phyloP scores from a whole-genome alignment of 2,113 vertebrate genomes.

The Vicugna pacos region DNA sequence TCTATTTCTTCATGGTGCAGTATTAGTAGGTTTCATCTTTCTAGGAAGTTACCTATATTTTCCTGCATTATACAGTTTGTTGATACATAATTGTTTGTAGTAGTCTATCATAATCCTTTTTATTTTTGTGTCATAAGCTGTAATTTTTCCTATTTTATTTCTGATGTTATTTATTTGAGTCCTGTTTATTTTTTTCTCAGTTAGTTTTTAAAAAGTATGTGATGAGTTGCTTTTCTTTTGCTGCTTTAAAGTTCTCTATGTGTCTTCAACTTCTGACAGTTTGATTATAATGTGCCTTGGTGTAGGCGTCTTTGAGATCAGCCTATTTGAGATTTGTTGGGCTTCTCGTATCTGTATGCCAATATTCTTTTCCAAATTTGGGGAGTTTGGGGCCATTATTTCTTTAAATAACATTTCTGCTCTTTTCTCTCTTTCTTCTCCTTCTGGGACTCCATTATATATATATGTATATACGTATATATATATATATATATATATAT shows the following conservation, averaged over 20 bases:
- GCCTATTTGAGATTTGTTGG: background rate
- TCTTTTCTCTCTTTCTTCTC: background rate
- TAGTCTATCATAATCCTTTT: background rate
- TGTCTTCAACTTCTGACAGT: background rate
- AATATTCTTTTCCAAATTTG: background rate
- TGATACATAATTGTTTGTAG: too few relatives aligned
- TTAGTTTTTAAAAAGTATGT: too few relatives aligned
- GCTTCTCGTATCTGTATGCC: background rate
- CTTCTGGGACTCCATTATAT: background rate
- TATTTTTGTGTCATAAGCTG: background rate
- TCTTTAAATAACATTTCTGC: background rate
- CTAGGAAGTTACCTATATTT: background rate
- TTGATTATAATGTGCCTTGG: background rate
- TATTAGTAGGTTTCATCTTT: background rate
- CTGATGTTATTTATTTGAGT: background rate
- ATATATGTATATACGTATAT: background rate
- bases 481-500: too few relatives aligned
- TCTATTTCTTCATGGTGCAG: background rate
- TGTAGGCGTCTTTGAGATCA: background rate
- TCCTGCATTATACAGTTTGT: background rate
- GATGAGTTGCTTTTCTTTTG: too few relatives aligned
- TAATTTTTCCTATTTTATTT: background rate
- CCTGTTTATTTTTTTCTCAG: background rate
- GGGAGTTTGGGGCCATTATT: background rate
- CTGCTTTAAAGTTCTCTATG: background rate